Base-by-base conservation (phyloP, 2,797 vertebrate species). In the Alosa sapidissima region DNA sequence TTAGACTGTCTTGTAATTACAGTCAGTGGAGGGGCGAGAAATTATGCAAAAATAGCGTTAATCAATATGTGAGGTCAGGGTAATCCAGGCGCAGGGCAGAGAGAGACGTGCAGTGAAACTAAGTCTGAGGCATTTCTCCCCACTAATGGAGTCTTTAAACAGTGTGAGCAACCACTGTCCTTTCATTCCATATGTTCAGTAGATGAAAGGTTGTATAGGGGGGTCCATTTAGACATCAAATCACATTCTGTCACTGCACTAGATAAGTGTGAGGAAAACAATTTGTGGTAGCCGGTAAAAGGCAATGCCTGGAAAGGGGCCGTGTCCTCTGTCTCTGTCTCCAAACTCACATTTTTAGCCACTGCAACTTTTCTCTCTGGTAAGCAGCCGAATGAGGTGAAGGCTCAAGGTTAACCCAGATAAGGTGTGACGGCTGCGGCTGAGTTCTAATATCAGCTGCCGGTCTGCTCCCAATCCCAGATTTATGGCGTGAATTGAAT, bases 1-100 rank as follows among this genome's bases (percentile, higher is more conserved):
- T 94, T 95, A 93, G 91, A 86, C 86, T 82, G 88, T 91, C 91
- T 92, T 86, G 87, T 94, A 94, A 95, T 94, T 95, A 93, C 14
- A 89, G 88, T 62, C 75, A 60, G 78, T 51, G 85, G 85, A 91
- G 19, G 87, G 84, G 58, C 87, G 87, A 88, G 92, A 92, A 94
- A 81, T 83, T 86, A 94, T 92, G 93, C 87, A 89, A 89, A 89
- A 88, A 91, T 88, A 83, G 86, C 82, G 89, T 87, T 91, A 94
- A 95, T 93, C 93, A 91, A 92, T 93, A 90, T 8, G 89, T 88
- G 90, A 93, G 93, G 93, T 93, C 92, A 91, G 86, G 86, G 87
- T 91, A 90, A 93, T 93, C 92, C 90, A 86, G 33, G 41, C 89
- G 87, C 72, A 87, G 90, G 91, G 91, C 90, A 88, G 87, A 82